Evolutionary conservation across 2,113 vertebrate species (phyloP), one percentile per base, ranked within the genome.

Genomic region (Cebidichthys violaceus): DNA sequence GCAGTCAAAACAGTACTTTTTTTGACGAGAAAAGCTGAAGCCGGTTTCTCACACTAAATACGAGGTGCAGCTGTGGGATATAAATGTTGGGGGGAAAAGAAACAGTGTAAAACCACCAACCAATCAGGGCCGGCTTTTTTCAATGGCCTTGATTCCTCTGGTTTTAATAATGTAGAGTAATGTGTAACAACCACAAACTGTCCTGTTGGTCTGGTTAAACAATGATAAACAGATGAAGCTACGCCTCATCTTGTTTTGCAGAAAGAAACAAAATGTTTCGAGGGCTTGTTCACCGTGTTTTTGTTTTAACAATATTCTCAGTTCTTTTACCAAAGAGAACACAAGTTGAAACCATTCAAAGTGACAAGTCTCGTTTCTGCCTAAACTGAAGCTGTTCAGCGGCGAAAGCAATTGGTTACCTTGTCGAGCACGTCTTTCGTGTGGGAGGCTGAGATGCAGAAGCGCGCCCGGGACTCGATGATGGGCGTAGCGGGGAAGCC

Each of bases 401-500:
- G 8, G 9, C 52, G 22, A 55, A 22, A 35, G 15, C 0, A 3
- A 24, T 41, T 22, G 93, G 94, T 96, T 92, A 98, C 98, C 27
- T 89, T 95, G 94, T 99, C 95, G 13, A 99, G 97, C 90, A 98
- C 96, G 66, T 96, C 96, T 95, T 92, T 97, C 70, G 96, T 97
- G 93, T 99, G 98, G 71, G 96, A 95, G 62, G 98, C 97, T 14
- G 98, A 99, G 85, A 99, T 94, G 91, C 98, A 99, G 94, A 99
- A 98, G 29, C 98, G 96, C 15, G 97, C 98, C 91, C 97, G 95
- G 22, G 98, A 99, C 88, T 99, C 98, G 2, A 97, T 97, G 91
- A 99, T 99, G 15, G 98, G 97, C 1, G 98, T 99, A 18, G 98
- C 98, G 18, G 98, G 98, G 86, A 99, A 99, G 33, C 98, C 98